A percentile compares a stretch with the other conserved stretches of the same genome.
phyloP scores from a whole-genome alignment of 2,113 vertebrate genomes.

The Tyto alba region DNA sequence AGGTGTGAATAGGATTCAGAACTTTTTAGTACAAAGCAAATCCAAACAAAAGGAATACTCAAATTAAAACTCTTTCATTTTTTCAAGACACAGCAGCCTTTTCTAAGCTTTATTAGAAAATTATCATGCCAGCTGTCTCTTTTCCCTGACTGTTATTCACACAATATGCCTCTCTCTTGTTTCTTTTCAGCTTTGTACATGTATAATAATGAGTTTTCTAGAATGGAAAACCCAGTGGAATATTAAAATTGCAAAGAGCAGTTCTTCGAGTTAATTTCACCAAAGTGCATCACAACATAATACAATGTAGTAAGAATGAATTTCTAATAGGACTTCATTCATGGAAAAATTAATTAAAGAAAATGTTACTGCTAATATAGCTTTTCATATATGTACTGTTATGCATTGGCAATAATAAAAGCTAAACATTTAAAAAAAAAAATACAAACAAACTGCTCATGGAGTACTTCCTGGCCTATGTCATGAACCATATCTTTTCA shows the following conservation, averaged over 20 bases:
- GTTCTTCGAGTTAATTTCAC: slow-evolving; percentile 71
- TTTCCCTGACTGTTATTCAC: slow-evolving; percentile 83
- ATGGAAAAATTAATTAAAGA: slow-evolving; percentile 68
- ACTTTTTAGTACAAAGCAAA: slow-evolving; percentile 72
- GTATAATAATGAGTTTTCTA: slow-evolving; percentile 86
- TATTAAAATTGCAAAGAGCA: slow-evolving; percentile 78
- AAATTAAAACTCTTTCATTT: slow-evolving; percentile 69
- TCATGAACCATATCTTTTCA: neutral
- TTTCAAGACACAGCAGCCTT: slow-evolving; percentile 72
- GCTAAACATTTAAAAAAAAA: neutral
- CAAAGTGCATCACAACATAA: slow-evolving; percentile 74
- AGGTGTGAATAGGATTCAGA: slow-evolving; percentile 72
- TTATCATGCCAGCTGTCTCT: slow-evolving; percentile 78
- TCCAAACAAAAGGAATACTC: slow-evolving; percentile 68
- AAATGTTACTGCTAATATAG: slow-evolving; percentile 48
- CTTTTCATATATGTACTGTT: slow-evolving; percentile 30
- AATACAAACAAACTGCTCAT: neutral
- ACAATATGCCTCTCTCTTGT: slow-evolving; percentile 83
- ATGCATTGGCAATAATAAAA: neutral
- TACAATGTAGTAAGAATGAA: slow-evolving; percentile 70
- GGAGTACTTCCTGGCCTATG: neutral
- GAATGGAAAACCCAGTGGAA: slow-evolving; percentile 78
- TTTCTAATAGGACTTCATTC: slow-evolving; percentile 67
- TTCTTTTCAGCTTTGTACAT: slow-evolving; percentile 79
- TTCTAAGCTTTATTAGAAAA: slow-evolving; percentile 77